These are phyloP conservation scores for Diprion similis DNA, from an alignment of 1,140 invertebrate species.

Conservation along the genomic window DNA sequence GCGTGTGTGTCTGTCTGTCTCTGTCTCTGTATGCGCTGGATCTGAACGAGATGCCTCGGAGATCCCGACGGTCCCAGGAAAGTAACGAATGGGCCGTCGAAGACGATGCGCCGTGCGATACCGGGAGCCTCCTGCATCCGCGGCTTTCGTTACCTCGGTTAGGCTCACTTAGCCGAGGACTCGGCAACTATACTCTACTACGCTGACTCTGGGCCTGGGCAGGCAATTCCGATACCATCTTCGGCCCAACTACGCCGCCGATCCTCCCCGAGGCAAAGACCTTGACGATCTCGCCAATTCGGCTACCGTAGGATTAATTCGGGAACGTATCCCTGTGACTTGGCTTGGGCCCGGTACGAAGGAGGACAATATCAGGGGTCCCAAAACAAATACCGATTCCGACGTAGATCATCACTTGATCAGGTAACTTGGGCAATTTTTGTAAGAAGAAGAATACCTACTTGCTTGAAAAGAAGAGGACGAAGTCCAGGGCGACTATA, in stretches of 20 bases:
- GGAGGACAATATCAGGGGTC: too few relatives aligned
- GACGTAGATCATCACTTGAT: too few relatives aligned
- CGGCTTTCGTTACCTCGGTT: too few relatives aligned
- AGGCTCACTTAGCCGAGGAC: too few relatives aligned
- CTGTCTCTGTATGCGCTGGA: background rate
- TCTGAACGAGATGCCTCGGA: slow-evolving; percentile 26
- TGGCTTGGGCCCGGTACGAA: too few relatives aligned
- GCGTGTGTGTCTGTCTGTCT: background rate
- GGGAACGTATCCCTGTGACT: too few relatives aligned
- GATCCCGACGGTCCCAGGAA: slow-evolving; percentile 23
- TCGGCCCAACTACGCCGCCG: background rate
- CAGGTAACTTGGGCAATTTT: too few relatives aligned
- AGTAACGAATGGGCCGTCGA: slow-evolving; percentile 56
- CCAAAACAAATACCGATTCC: too few relatives aligned
- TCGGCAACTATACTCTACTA: background rate
- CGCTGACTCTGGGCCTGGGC: background rate
- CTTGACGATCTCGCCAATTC: background rate
- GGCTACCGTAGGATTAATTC: too few relatives aligned
- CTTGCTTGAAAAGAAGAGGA: too few relatives aligned
- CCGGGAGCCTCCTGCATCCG: slow-evolving; percentile 36
- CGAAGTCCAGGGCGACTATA: too few relatives aligned
- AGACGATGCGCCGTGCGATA: slow-evolving; percentile 60
- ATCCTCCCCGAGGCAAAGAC: background rate
- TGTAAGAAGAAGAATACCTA: too few relatives aligned
- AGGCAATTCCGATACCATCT: background rate